Base-by-base conservation (phyloP, 2,888 invertebrate genomes). In the Pammene fasciana region DNA sequence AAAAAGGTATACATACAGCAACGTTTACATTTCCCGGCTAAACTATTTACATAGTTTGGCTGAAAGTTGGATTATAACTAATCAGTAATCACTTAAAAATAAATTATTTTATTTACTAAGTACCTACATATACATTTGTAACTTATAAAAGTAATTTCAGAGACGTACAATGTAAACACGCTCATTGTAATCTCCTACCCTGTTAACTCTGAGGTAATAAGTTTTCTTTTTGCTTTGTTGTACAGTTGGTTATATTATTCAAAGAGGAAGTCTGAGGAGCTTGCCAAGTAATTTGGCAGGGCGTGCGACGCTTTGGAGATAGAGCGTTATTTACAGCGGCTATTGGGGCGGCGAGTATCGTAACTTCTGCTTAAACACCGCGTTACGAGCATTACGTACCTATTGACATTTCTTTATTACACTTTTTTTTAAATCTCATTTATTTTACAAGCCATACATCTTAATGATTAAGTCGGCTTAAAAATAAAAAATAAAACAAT, bases 241-340 rank as follows among this genome's bases (percentile, higher is more conserved):
- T 86, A 79, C 79, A 76, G 80, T 85, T 84, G 81, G 83, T 88
- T 86, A 86, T 88, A 86, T 88, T 89, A 89, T 89, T 89, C 89
- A 88, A 88, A 86, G 86, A 85, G 89, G 86, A 87, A 88, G 86
- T 87, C 86, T 86, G 86, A 88, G 86, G 81, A 88, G 86, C 86
- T 80, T 90, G 91, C 89, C 90, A 90, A 90, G 90, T 86, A 88
- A 89, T 91, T 90, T 89, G 90, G 90, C 91, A 88, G 82, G 75
- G 83, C 82, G 79, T 83, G 75, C 72, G 82, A 83, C 83, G 85
- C 80, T 83, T 80, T 83, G 81, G 75, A 88, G 88, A 89, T 89
- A 89, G 80, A 82, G 80, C 82, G 85, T 89, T 89, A 89, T 90
- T 90, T 90, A 90, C 88, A 80, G 81, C 82, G 81, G 85, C 86